Percentiles rank a stretch among this genome's conserved stretches.
Conservation (phyloP, 1,140 invertebrate genomes). For the Onthophagus taurus region DNA sequence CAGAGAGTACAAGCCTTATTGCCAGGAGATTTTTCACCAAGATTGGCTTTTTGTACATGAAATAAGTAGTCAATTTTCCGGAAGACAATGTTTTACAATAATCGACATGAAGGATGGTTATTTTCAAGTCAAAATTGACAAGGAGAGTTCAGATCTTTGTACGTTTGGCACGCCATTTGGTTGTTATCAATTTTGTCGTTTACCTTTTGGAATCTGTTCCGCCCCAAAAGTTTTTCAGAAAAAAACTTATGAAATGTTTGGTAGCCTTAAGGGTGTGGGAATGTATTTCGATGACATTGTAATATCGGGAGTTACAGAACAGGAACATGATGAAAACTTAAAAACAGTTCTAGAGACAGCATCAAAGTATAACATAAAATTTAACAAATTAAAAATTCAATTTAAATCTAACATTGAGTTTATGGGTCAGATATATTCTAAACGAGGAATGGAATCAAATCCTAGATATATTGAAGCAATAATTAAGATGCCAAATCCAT, state of each 20-base stretch:
- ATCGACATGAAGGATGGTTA: too few species aligned
- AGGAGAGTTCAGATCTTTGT: too few species aligned
- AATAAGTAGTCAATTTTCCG: too few species aligned
- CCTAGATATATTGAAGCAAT: slow-evolving; percentile 19
- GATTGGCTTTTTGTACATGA: too few species aligned
- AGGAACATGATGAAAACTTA: slow-evolving; percentile 28
- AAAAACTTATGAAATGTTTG: slow-evolving; percentile 16
- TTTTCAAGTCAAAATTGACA: too few species aligned
- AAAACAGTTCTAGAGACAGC: slow-evolving; percentile 22
- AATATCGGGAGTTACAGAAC: slow-evolving; percentile 17
- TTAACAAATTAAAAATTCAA: slow-evolving; percentile 24
- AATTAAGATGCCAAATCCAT: slow-evolving; percentile 11
- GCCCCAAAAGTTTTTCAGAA: too few species aligned
- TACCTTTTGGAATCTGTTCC: too few species aligned
- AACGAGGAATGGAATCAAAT: slow-evolving; percentile 16
- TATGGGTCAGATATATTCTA: slow-evolving; percentile 21
- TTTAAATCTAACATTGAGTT: slow-evolving; percentile 21
- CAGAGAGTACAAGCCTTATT: too few species aligned
- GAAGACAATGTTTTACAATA: too few species aligned
- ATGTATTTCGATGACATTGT: slow-evolving; percentile 27
- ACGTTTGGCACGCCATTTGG: too few species aligned
- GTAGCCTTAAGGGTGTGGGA: slow-evolving; percentile 18
- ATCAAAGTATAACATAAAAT: slow-evolving; percentile 18
- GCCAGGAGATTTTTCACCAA: too few species aligned
- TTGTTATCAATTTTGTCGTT: too few species aligned